Evolutionary conservation across 2,113 vertebrate genomes (phyloP), one percentile per base, ranked within the genome.

Genomic region (Periophthalmus modestus): DNA sequence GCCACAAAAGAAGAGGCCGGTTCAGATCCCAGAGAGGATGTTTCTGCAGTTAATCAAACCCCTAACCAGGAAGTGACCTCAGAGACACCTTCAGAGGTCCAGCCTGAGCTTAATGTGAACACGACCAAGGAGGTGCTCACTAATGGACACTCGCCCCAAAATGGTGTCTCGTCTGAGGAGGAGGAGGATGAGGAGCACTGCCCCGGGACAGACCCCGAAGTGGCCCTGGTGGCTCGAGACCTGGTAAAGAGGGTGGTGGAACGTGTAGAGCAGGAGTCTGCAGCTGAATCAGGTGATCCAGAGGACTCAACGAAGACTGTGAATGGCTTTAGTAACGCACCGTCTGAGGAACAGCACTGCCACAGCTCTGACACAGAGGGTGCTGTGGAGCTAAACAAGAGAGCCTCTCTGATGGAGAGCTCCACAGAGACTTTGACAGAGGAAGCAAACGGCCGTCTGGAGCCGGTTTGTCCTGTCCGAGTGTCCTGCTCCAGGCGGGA

Each of bases 371-470:
- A 85, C 79, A 85, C 83, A n/a, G 82, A 33, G 0, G 74, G 86
- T 6, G 65, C 74, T 55, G 77, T 73, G 71, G 89, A 89, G 72
- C 81, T 62, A 0, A 95, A 95, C 78, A 91, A 90, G 48, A 91
- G 89, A 76, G 84, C 87, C 61, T 94, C 95, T 39, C 88, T 93
- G 16, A 79, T 92, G 46, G 96, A 96, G 55, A 95, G 94, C 69
- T 97, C 96, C 58, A 93, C 95, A 0, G 96, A 97, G 89, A 93
- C 94, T 77, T 88, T 97, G 78, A 95, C 93, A 0, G 96, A 97
- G 80, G 94, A 88, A 0, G 93, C 92, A 69, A 90, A 88, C 69
- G 55, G 78, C n/a, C 92, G 89, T 77, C 72, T 80, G 2, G 94
- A 95, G 55, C 59, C 79, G 0, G 36, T 76, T 19, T 75, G 73